Evolutionary conservation across 2,888 invertebrate species (phyloP).

Genomic region (Busseola fusca): DNA sequence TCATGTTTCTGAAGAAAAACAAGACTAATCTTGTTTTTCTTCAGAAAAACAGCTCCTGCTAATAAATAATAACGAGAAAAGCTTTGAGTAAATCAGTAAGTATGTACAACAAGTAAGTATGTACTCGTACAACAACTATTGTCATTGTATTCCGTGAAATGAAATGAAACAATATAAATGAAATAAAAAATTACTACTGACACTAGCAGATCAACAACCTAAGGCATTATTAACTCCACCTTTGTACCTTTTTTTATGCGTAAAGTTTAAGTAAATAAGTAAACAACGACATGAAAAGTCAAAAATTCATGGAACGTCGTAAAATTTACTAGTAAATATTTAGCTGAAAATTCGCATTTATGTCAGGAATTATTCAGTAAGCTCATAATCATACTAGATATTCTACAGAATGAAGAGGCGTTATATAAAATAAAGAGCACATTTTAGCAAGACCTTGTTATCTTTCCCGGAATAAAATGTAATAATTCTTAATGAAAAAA

Average conservation of each 20-base stretch:
- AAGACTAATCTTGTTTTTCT: no score
- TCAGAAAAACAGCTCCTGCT: no score
- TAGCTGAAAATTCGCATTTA: constrained; percentile 4
- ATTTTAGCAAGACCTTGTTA: constrained; percentile 13
- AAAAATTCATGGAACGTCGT: no score
- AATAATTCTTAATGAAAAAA: constrained; percentile 1
- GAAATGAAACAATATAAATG: not conserved
- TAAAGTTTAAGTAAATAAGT: no score
- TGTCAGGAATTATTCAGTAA: not conserved
- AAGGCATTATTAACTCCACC: no score
- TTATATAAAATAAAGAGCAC: constrained; percentile 11
- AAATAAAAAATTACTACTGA: not conserved
- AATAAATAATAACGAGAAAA: no score
- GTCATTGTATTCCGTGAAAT: not conserved
- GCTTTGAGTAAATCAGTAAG: no score
- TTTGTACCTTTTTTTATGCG: no score
- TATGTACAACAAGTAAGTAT: no score
- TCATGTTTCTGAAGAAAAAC: no score
- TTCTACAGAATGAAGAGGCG: constrained; percentile 4
- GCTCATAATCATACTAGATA: not conserved
- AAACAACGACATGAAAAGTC: not conserved
- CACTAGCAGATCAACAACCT: not conserved
- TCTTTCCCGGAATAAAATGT: not conserved
- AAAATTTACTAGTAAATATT: not conserved
- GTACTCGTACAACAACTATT: not conserved